Evolutionary conservation across 2,888 invertebrate genomes (phyloP).

Genomic region (Agrotis segetum): DNA sequence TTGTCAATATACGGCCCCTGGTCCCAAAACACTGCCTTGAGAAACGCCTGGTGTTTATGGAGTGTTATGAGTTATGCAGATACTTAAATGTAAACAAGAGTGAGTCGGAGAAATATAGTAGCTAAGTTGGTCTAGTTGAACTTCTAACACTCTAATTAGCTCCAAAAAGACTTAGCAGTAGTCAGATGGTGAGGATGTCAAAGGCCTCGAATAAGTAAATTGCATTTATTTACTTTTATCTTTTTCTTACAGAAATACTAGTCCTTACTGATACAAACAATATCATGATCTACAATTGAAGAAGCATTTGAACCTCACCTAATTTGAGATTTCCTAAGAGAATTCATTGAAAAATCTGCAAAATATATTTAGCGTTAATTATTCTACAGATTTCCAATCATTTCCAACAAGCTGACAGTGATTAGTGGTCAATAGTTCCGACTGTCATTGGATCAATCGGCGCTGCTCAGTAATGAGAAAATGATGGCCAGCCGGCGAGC

Average conservation of each 20-base stretch:
- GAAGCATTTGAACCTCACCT: no score
- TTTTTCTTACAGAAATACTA: no score
- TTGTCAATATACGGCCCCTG: background rate
- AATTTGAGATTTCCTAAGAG: no score
- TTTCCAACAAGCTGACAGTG: background rate
- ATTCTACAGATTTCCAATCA: background rate
- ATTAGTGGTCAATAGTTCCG: constrained; percentile 28
- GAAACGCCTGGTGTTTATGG: background rate
- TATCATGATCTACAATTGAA: no score
- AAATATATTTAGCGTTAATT: background rate
- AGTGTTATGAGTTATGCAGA: background rate
- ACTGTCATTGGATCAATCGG: constrained; percentile 43
- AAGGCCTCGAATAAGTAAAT: background rate
- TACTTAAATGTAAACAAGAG: background rate
- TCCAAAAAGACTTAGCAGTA: background rate
- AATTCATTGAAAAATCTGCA: no score
- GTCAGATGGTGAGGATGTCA: background rate
- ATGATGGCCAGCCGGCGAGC: constrained; percentile 55
- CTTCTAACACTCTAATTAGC: background rate
- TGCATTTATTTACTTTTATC: no score
- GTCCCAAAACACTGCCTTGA: background rate
- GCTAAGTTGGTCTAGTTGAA: background rate
- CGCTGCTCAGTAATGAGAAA: constrained; percentile 71
- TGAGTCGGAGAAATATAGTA: constrained; percentile 1
- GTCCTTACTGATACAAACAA: no score